phyloP scores from a whole-genome alignment of 2,797 vertebrate species.

The Pampus argenteus region DNA sequence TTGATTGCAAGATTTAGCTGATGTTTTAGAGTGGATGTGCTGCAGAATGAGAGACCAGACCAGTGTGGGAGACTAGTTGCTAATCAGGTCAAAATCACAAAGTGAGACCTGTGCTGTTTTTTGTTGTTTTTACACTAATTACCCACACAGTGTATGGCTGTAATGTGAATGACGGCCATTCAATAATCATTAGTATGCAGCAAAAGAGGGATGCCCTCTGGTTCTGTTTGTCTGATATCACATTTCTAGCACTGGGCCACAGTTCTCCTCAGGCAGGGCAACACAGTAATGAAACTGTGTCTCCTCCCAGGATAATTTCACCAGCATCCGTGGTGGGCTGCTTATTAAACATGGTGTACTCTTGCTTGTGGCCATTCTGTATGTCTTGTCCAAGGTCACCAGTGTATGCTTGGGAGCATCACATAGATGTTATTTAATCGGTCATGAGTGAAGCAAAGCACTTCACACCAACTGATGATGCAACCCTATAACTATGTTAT shows the following conservation, averaged over 20 bases:
- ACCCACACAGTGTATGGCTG: neutral
- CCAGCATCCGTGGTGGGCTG: neutral
- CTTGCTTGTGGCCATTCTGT: conserved; percentile 10
- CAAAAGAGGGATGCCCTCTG: neutral
- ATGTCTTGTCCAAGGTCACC: neutral
- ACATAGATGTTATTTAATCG: neutral
- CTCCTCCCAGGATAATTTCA: conserved; percentile 8
- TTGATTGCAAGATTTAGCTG: neutral
- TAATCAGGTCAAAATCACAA: neutral
- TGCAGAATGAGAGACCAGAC: no score
- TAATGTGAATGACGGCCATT: neutral
- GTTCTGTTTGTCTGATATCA: conserved; percentile 1
- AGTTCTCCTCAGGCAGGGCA: conserved; percentile 1
- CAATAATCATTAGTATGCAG: neutral
- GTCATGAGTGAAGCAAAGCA: neutral
- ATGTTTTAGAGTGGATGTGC: neutral
- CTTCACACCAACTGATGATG: neutral
- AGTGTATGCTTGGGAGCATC: neutral
- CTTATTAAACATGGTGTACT: conserved; percentile 8
- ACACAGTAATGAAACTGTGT: conserved; percentile 20
- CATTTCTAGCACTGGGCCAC: neutral
- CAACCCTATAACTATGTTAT: neutral
- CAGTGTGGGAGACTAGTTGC: no score
- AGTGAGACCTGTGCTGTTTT: neutral
- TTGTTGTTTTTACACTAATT: neutral